A percentile compares a stretch with the other conserved stretches of the same genome.
Evolutionary conservation across 1,140 invertebrate genomes (phyloP).

Genomic region (Telenomus remus): DNA sequence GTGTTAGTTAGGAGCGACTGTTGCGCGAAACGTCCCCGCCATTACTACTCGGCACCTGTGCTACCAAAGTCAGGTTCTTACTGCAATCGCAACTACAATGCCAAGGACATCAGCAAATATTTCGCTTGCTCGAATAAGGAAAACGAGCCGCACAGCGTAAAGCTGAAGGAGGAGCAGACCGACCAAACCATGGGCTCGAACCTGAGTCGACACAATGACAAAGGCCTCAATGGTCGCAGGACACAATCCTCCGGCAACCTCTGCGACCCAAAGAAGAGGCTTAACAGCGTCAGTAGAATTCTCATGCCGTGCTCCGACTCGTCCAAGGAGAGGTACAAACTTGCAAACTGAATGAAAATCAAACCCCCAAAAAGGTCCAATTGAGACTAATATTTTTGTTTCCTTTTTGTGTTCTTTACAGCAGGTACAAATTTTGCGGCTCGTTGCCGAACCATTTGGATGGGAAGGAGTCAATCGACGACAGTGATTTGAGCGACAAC

Average conservation of each 20-base stretch:
- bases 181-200: constrained; percentile 81
- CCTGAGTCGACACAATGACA: constrained; percentile 82
- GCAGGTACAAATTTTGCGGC: constrained; percentile 77
- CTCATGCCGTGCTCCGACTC: constrained; percentile 67
- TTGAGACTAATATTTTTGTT: too few species aligned
- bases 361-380: too few species aligned
- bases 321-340: constrained; percentile 72
- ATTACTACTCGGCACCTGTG: constrained; percentile 13
- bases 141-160: constrained; percentile 60
- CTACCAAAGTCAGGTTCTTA: constrained; percentile 4
- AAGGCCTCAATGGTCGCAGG: constrained; percentile 80
- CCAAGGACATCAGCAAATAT: constrained; percentile 37
- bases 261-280: constrained; percentile 71
- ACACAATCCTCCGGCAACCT: constrained; percentile 81
- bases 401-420: constrained; percentile 39
- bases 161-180: constrained; percentile 37
- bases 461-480: constrained; percentile 76
- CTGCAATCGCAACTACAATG: constrained; percentile 26
- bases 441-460: constrained; percentile 85
- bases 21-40: constrained; percentile 29
- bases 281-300: constrained; percentile 73
- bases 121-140: constrained; percentile 66
- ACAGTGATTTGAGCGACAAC: constrained; percentile 75
- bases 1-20: constrained; percentile 38
- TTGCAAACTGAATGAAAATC: too few species aligned